phyloP scores from a whole-genome alignment of 2,113 vertebrate species.

The Ranitomeya variabilis region DNA sequence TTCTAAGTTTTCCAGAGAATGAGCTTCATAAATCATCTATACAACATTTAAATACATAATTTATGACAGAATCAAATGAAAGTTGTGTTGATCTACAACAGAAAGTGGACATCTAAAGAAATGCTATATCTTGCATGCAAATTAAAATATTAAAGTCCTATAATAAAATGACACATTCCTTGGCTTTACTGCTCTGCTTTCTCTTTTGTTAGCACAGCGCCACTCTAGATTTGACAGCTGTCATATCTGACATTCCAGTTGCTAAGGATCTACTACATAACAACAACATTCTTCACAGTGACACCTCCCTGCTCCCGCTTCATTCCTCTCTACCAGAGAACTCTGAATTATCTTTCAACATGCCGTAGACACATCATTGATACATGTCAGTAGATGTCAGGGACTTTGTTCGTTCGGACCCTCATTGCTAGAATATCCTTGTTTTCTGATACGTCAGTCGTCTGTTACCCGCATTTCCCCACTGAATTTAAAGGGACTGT shows the following conservation, averaged over 20 bases:
- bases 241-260: neutral
- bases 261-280: neutral
- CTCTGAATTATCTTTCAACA: no score
- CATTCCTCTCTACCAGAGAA: no score
- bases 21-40: conserved; percentile 12
- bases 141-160: neutral
- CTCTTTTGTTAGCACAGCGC: neutral
- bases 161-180: neutral
- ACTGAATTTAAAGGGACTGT: no score
- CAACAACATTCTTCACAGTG: no score
- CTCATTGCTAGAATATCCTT: no score
- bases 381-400: no score
- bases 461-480: no score
- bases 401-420: no score
- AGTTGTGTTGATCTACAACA: neutral
- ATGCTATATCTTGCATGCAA: neutral
- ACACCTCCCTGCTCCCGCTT: no score
- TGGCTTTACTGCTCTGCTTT: neutral
- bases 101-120: neutral
- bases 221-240: neutral
- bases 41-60: neutral
- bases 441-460: no score
- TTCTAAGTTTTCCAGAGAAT: neutral
- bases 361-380: no score
- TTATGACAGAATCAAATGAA: neutral